Evolutionary conservation across 64 coral and sea anemone genomes (phyloP).

Genomic region (Cladopsammia gracilis): DNA sequence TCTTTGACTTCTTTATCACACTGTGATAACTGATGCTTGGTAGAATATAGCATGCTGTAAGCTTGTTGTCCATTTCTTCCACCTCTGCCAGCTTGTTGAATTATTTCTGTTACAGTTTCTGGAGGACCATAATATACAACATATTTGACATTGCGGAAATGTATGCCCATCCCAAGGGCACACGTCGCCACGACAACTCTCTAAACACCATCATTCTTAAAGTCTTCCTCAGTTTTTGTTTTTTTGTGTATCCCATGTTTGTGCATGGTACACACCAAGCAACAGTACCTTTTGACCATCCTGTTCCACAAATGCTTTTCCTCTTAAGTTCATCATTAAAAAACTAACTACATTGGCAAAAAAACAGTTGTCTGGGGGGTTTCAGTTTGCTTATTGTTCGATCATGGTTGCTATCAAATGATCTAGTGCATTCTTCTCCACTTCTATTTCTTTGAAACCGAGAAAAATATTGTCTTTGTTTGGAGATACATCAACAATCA

Average conservation of each 20-base stretch:
- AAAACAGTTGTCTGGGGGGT: slow-evolving; percentile 1
- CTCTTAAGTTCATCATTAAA: slow-evolving; percentile 14
- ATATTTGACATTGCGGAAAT: slow-evolving; percentile 18
- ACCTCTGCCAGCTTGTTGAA: slow-evolving; percentile 40
- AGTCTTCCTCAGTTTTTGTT: not conserved
- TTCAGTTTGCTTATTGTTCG: not conserved
- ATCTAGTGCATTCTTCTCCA: not conserved
- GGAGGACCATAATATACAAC: slow-evolving; percentile 27
- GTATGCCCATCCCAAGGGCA: slow-evolving; percentile 41
- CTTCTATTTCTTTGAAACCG: not conserved
- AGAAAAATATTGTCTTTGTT: slow-evolving; percentile 40
- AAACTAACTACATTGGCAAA: slow-evolving; percentile 4
- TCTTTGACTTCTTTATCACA: slow-evolving; percentile 18
- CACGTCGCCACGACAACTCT: slow-evolving; percentile 31
- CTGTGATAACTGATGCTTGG: not conserved
- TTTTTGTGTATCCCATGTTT: slow-evolving; percentile 9
- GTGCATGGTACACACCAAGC: slow-evolving; percentile 13
- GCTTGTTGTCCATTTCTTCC: slow-evolving; percentile 38
- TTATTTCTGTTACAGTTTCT: slow-evolving; percentile 7
- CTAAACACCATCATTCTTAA: not conserved
- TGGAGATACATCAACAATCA: not conserved
- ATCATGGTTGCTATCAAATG: not conserved
- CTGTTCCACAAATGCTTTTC: not conserved
- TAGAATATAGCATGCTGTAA: not conserved
- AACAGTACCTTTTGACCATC: not conserved